Base-by-base conservation (phyloP, 1,140 invertebrate genomes). In the Cyclina sinensis region DNA sequence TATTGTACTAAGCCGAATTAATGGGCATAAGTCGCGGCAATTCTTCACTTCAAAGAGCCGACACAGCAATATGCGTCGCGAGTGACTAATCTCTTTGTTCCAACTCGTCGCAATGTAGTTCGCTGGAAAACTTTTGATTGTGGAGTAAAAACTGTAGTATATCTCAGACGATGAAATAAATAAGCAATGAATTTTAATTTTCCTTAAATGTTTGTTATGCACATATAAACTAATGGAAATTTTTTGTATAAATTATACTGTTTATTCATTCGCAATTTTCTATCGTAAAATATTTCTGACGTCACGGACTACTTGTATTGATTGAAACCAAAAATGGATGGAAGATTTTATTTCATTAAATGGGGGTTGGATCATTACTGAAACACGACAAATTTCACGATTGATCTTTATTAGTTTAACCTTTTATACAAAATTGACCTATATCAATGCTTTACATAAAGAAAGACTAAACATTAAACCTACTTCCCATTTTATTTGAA, bases 1-100 rank as follows among this genome's bases (percentile, higher is more conserved):
- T 82, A 78, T 82, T 89, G 73, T 83, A 78, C 87, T 89, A 89
- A 83, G 79, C 79, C 68, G 87, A 83, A 83, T 89, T 89, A 89
- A 89, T 82, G 87, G 70, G 80, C 87, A 74, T 83, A 74, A 86
- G 81, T 82, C 79, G 65, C 87, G 86, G 62, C 74, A 76, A 59
- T 82, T 74, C 70, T 83, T 70, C 57, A 76, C 87, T 82, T 89
- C 80, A 65, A 76, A 74, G 70, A 78, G 70, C 79, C 87, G 87
- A 82, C 70, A 73, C 68, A 59, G 54, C 51, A 43, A 81, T 81
- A 82, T 82, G 68, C 43, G 43, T 78, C 65, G 68, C 51, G 68
- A 76, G 80, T 74, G 81, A 89, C 80, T 89, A 89, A 78, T 83
- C 24, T 78, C 70, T 76, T 65, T 89, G 87, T 65, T 78, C 80